Percentiles rank a stretch among this genome's conserved stretches.
Conservation (phyloP, 2,888 invertebrate genomes). For the Acronicta aceris region DNA sequence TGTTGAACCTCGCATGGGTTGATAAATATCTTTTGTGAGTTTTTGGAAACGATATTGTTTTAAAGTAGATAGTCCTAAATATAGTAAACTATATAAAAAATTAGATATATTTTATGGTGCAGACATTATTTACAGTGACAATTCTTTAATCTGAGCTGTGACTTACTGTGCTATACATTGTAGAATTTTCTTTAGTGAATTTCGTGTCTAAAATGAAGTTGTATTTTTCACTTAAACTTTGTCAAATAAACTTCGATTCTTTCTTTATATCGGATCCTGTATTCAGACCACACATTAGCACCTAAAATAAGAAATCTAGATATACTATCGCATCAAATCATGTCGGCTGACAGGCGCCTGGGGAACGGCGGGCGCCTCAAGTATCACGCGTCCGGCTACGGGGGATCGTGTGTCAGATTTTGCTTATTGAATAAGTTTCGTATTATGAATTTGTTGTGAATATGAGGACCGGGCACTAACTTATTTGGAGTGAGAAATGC, state of each 20-base stretch:
- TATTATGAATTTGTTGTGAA: slow-evolving; percentile 11
- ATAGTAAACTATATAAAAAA: too few species aligned
- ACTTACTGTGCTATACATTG: too few species aligned
- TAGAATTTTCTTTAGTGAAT: too few species aligned
- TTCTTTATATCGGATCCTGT: slow-evolving; percentile 13
- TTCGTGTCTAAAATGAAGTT: too few species aligned
- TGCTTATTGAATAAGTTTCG: slow-evolving; percentile 43
- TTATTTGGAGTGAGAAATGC: not conserved
- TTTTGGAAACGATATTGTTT: too few species aligned
- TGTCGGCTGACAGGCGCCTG: slow-evolving; percentile 58
- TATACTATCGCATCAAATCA: slow-evolving; percentile 47
- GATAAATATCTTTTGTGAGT: too few species aligned
- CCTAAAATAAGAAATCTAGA: slow-evolving; percentile 52
- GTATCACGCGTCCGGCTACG: slow-evolving; percentile 63
- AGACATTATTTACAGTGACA: too few species aligned
- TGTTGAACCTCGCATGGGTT: not conserved
- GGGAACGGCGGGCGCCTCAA: slow-evolving; percentile 68
- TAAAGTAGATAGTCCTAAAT: too few species aligned
- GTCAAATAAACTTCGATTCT: too few species aligned
- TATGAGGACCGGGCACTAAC: not conserved
- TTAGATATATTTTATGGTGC: too few species aligned
- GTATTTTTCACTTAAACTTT: too few species aligned
- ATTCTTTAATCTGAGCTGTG: too few species aligned
- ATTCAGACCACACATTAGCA: slow-evolving; percentile 46
- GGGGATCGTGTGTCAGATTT: slow-evolving; percentile 50